Evolutionary conservation across 1,140 invertebrate species (phyloP), one percentile per base, ranked within the genome.

Genomic region (Drosophila pallidifrons): DNA sequence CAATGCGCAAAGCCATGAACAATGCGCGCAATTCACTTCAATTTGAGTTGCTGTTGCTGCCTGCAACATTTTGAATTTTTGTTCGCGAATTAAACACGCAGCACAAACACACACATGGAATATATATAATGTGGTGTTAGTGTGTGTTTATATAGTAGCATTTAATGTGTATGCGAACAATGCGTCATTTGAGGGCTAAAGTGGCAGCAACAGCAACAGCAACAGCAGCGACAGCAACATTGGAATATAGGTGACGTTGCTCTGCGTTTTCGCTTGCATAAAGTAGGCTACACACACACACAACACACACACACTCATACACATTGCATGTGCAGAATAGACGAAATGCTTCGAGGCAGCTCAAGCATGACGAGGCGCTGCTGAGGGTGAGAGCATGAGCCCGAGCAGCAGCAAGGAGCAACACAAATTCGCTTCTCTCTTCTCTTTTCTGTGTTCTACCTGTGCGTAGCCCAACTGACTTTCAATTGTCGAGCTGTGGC

Each of bases 11-110:
- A 46, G 28, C 20, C 57, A 51, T 45, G 69, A 87, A 88, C 83
- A 88, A 88, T 81, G 83, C 79, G 60, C 81, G 77, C 80, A 88
- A 88, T 88, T 88, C 83, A 88, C 66, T 83, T 77, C 61, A 88
- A 83, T 80, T 83, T 75, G 45, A 67, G 73, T 70, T 71, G 66
- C 55, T 49, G 58, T 38, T 35, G 38, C 69, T 55, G 66, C 70
- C 80, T 69, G 68, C 76, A 66, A 72, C 75, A 81, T 82, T 88
- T 72, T 69, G 63, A 52, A 78, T 66, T 80, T 80, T 49, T 6
- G 63, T 69, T 30, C 54, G 79, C 83, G 78, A 87, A 88, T 89
- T 83, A 89, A 87, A 83, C 85, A 88, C 80, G 80, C 83, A 82
- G 74, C 43, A 60, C 46, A 65, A 45, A 60, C 45, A 71, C 54